Conservation (phyloP, 2,888 invertebrate genomes). For the Lepidocyrtinus sp. region DNA sequence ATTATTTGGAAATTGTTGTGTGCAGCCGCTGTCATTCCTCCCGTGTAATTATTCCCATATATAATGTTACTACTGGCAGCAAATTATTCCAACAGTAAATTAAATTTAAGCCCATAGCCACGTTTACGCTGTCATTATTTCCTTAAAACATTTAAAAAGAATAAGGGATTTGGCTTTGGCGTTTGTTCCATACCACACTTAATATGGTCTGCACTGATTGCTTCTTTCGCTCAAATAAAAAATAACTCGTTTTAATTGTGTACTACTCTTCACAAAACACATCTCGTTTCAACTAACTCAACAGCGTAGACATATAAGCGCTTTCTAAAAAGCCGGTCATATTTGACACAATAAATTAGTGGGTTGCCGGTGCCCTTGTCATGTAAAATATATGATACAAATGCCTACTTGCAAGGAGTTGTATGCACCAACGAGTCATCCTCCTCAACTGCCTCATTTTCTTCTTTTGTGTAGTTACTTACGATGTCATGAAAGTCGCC, state of each 20-base stretch:
- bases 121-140: conserved; percentile 52
- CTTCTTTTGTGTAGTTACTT: conserved; percentile 1
- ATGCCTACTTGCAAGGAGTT: conserved; percentile 28
- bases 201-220: conserved; percentile 17
- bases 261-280: conserved; percentile 12
- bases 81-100: conserved; percentile 51
- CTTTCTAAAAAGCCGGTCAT: conserved; percentile 37
- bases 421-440: conserved; percentile 3
- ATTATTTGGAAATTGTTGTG: not conserved
- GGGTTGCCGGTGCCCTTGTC: conserved; percentile 37
- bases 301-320: too few relatives aligned
- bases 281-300: conserved; percentile 16
- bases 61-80: conserved; percentile 13
- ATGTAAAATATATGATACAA: conserved; percentile 31
- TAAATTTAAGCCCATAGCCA: conserved; percentile 54
- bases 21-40: conserved; percentile 37
- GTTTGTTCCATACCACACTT: not conserved
- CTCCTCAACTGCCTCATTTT: not conserved
- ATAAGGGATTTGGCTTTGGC: not conserved
- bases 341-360: conserved; percentile 43
- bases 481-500: conserved; percentile 6
- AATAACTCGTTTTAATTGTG: conserved; percentile 10
- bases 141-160: conserved; percentile 11
- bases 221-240: conserved; percentile 3
- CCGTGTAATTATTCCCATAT: conserved; percentile 47